phyloP scores from a whole-genome alignment of 64 coral and sea anemone species.

The Stichodactyla helianthus region DNA sequence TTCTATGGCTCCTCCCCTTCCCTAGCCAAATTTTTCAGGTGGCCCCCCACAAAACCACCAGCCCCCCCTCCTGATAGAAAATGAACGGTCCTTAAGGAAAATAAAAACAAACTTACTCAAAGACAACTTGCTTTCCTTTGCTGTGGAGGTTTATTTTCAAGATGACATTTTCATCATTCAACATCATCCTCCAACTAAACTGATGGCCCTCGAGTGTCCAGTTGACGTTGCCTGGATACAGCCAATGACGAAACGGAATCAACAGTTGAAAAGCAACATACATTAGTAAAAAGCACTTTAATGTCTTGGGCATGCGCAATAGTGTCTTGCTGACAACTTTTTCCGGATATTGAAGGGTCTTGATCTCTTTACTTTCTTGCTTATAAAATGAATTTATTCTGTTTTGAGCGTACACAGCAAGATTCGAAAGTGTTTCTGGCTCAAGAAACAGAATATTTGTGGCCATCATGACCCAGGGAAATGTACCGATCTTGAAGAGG shows the following conservation, averaged over 20 bases:
- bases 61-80: no score
- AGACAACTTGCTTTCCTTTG: neutral
- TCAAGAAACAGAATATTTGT: constrained; percentile 32
- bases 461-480: constrained; percentile 65
- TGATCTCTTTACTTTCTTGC: neutral
- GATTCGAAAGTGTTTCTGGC: constrained; percentile 14
- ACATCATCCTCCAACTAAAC: constrained; percentile 70
- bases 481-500: constrained; percentile 57
- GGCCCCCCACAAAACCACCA: no score
- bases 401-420: neutral
- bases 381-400: neutral
- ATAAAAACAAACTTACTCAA: constrained; percentile 10
- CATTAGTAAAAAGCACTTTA: constrained; percentile 25
- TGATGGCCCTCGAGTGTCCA: constrained; percentile 74
- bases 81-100: no score
- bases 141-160: constrained; percentile 20
- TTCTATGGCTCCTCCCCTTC: no score
- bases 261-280: constrained; percentile 45
- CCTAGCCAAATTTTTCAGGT: no score
- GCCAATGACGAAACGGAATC: constrained; percentile 66
- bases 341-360: neutral
- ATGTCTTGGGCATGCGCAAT: constrained; percentile 8
- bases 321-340: neutral
- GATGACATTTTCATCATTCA: constrained; percentile 56
- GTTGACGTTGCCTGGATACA: constrained; percentile 71